A percentile compares a stretch with the other conserved stretches of the same genome.
Evolutionary conservation across 2,797 vertebrate genomes (phyloP).

Genomic region (Salmo trutta): DNA sequence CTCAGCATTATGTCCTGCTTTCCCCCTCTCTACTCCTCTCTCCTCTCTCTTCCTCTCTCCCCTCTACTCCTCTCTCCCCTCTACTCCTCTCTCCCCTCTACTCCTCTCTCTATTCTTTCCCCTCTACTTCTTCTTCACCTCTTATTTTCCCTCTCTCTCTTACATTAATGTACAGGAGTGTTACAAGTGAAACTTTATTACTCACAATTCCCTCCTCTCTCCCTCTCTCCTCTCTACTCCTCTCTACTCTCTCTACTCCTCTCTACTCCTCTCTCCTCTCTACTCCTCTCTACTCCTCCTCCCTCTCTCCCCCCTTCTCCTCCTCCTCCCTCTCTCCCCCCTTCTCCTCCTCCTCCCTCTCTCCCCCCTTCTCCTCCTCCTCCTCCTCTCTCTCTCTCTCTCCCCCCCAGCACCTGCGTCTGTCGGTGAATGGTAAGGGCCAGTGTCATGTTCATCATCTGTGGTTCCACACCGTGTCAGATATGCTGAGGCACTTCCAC

Average conservation of each 20-base stretch:
- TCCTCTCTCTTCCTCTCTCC: too few relatives aligned
- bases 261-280: too few relatives aligned
- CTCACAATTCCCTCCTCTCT: background rate
- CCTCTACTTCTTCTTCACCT: background rate
- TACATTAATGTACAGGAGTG: background rate
- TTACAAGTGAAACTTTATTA: background rate
- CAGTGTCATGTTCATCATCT: constrained; percentile 98
- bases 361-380: background rate
- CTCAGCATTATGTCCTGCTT: constrained; percentile 21
- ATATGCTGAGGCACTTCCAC: constrained; percentile 97
- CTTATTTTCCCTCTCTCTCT: background rate
- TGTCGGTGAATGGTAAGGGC: constrained; percentile 92
- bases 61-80: background rate
- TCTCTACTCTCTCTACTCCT: too few relatives aligned
- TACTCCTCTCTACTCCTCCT: background rate
- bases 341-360: background rate
- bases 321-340: background rate
- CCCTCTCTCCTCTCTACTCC: background rate
- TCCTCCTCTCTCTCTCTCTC: background rate
- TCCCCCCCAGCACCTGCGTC: constrained; percentile 85
- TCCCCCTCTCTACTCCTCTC: background rate
- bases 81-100: background rate
- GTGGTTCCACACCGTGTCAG: constrained; percentile 96
- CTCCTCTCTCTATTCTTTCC: background rate
- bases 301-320: background rate